These are phyloP conservation scores for Synodontis membranacea DNA, from an alignment of 2,113 vertebrate genomes.

Conservation along the genomic window DNA sequence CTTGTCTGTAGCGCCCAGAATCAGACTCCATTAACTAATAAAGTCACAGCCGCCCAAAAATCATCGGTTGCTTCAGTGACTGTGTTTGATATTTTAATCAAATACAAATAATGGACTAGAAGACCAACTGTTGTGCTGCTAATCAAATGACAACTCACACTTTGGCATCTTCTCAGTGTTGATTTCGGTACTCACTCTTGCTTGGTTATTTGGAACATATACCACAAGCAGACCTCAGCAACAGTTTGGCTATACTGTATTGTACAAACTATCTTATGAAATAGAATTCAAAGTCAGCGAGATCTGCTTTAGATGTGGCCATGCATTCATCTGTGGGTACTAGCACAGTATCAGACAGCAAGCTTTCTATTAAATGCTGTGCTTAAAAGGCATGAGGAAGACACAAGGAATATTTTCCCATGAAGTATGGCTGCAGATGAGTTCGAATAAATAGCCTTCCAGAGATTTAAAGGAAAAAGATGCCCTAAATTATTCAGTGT, in stretches of 20 bases:
- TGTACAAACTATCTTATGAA: conserved; percentile 15
- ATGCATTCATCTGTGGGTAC: neutral
- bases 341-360: neutral
- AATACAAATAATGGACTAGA: conserved; percentile 1
- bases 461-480: conserved; percentile 48
- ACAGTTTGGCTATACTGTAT: neutral
- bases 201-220: conserved; percentile 18
- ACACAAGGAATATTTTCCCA: conserved; percentile 16
- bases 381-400: neutral
- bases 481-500: conserved; percentile 51
- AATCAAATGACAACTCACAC: conserved; percentile 4
- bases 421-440: conserved; percentile 27
- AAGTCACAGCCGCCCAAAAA: conserved; percentile 24
- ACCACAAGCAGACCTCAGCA: neutral
- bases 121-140: conserved; percentile 17
- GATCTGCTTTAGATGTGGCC: neutral
- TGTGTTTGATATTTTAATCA: conserved; percentile 46
- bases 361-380: neutral
- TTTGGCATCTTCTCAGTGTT: neutral
- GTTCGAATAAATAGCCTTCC: conserved; percentile 43
- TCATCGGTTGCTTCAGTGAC: conserved; percentile 19
- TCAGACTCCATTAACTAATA: conserved; percentile 37
- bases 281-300: neutral
- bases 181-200: neutral
- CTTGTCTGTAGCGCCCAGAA: neutral